Conservation (phyloP, 2,113 vertebrate species). For the Python bivittatus region DNA sequence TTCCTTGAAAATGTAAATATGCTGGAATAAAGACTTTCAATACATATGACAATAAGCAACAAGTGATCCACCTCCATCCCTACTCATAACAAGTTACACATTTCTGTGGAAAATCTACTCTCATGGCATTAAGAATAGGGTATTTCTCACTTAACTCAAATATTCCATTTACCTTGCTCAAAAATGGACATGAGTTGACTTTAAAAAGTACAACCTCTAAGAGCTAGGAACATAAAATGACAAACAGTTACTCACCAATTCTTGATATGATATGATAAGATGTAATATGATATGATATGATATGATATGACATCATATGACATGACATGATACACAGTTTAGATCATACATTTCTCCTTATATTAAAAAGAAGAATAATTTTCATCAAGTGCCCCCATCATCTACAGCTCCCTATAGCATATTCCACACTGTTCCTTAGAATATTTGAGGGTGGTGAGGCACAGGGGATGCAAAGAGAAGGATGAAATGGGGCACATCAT, state of each 20-base stretch:
- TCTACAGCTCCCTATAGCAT: not conserved
- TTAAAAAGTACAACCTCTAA: not conserved
- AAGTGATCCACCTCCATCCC: not conserved
- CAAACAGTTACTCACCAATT: not conserved
- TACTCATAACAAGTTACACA: not conserved
- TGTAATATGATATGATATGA: too few species aligned
- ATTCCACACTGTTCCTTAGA: not conserved
- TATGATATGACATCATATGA: too few species aligned
- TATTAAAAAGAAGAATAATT: not conserved
- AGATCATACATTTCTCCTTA: not conserved
- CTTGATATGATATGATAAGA: too few species aligned
- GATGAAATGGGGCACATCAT: not conserved
- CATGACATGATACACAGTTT: too few species aligned
- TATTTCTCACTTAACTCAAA: not conserved
- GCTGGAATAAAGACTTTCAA: not conserved
- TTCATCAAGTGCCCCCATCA: not conserved
- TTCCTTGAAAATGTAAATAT: rapidly evolving
- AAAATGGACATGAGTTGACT: not conserved
- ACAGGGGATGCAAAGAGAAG: not conserved
- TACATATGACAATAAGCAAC: not conserved
- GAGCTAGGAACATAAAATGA: rapidly evolving
- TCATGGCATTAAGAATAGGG: not conserved
- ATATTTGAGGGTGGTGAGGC: not conserved
- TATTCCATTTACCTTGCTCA: not conserved
- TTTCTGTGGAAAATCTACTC: not conserved